These are phyloP conservation scores for Megathymus violae DNA, from an alignment of 1,140 invertebrate genomes.

Conservation along the genomic window DNA sequence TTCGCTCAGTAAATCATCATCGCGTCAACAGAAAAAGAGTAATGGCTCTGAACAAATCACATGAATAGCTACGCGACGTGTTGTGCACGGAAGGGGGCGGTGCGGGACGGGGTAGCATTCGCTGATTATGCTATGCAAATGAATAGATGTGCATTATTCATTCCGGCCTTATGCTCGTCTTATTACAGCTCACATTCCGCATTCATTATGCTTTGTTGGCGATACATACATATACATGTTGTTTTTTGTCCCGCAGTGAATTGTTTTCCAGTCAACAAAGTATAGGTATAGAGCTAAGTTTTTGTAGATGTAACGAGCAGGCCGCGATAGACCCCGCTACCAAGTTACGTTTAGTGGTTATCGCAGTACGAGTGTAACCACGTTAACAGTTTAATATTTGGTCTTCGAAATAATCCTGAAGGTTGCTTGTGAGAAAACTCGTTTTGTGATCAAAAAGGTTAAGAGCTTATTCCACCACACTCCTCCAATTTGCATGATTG, in stretches of 20 bases:
- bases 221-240: conserved; percentile 2
- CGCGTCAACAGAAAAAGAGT: neutral
- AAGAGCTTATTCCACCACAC: too few relatives aligned
- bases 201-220: conserved; percentile 4
- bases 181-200: conserved; percentile 14
- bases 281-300: neutral
- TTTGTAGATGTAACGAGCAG: neutral
- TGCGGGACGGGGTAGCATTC: neutral
- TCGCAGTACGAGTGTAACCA: too few relatives aligned
- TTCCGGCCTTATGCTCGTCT: conserved; percentile 20
- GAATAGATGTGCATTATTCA: conserved; percentile 12
- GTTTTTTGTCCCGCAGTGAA: conserved; percentile 1
- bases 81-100: neutral
- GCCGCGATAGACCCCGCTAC: neutral
- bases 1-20: neutral
- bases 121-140: conserved; percentile 17
- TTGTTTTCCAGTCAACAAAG: neutral
- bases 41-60: neutral
- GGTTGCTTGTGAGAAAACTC: too few relatives aligned
- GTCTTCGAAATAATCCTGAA: too few relatives aligned
- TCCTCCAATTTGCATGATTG: too few relatives aligned
- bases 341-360: neutral
- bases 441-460: too few relatives aligned
- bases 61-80: neutral
- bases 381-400: too few relatives aligned